A percentile compares a stretch with the other conserved stretches of the same genome.
phyloP scores from a whole-genome alignment of 2,888 invertebrate genomes.

The Drosophila meridiana region DNA sequence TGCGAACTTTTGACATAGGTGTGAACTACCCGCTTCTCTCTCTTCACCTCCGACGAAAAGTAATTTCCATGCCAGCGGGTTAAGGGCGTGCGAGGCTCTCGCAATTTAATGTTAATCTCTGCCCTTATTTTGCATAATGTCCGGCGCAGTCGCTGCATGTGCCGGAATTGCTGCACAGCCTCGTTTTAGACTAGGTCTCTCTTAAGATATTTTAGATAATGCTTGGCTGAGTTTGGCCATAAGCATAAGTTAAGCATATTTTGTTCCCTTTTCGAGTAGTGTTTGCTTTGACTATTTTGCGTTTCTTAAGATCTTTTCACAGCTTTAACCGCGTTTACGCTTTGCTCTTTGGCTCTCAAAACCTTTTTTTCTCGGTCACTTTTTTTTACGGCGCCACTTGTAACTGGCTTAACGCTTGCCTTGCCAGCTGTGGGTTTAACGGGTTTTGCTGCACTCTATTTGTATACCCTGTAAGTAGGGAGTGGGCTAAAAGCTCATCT shows the following conservation, averaged over 20 bases:
- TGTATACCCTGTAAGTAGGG: constrained; percentile 29
- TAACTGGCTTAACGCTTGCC: constrained; percentile 50
- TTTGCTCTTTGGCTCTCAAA: constrained; percentile 7
- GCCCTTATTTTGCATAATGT: constrained; percentile 65
- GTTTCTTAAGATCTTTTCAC: constrained; percentile 12
- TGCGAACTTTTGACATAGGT: not conserved
- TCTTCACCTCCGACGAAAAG: constrained; percentile 14
- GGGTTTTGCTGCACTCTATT: constrained; percentile 12
- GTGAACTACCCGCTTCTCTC: too few species aligned
- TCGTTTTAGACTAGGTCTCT: not conserved
- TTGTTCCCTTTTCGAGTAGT: not conserved
- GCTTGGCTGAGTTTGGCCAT: not conserved
- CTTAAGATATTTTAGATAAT: not conserved
- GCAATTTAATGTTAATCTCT: constrained; percentile 52
- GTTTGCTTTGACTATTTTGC: not conserved
- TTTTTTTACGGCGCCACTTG: constrained; percentile 20
- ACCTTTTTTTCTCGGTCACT: constrained; percentile 13
- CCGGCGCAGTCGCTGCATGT: constrained; percentile 15
- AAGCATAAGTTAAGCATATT: not conserved
- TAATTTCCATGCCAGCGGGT: constrained; percentile 31
- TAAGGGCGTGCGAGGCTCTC: not conserved
- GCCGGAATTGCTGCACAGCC: constrained; percentile 14
- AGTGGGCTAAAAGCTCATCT: not conserved
- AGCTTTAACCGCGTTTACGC: constrained; percentile 4
- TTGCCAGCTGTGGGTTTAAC: constrained; percentile 15